Conservation (phyloP, 2,113 vertebrate species). For the Indicator maculatus region DNA sequence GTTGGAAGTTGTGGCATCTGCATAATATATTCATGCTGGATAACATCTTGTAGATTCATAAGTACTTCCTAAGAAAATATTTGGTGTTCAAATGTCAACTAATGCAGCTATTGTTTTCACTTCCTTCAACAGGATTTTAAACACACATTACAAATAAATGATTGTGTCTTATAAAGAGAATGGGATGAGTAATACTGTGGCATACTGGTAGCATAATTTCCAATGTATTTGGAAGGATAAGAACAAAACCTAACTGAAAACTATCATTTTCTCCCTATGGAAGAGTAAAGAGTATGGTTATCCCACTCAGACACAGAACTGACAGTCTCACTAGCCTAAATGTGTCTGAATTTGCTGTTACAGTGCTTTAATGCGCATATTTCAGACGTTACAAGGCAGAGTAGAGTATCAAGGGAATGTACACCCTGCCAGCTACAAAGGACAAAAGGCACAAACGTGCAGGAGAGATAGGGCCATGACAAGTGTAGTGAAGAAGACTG, state of each 20-base stretch:
- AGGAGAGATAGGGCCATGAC: neutral
- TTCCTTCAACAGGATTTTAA: neutral
- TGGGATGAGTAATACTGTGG: neutral
- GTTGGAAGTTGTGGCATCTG: neutral
- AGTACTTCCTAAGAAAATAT: neutral
- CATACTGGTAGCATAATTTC: neutral
- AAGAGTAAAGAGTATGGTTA: neutral
- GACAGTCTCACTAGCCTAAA: neutral
- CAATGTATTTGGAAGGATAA: neutral
- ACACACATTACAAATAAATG: neutral
- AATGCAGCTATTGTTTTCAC: neutral
- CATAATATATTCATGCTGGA: neutral
- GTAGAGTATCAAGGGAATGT: neutral
- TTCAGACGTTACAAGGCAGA: neutral
- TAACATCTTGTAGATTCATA: neutral
- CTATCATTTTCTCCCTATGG: neutral
- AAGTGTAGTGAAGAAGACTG: neutral
- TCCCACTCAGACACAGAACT: neutral
- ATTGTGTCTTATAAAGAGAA: neutral
- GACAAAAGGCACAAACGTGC: neutral
- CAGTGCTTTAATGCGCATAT: neutral
- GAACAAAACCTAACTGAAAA: neutral
- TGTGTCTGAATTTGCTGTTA: neutral
- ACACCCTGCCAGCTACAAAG: neutral
- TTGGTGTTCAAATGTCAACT: neutral